Conservation (phyloP, 2,113 vertebrate species). For the Laticauda laticaudata region DNA sequence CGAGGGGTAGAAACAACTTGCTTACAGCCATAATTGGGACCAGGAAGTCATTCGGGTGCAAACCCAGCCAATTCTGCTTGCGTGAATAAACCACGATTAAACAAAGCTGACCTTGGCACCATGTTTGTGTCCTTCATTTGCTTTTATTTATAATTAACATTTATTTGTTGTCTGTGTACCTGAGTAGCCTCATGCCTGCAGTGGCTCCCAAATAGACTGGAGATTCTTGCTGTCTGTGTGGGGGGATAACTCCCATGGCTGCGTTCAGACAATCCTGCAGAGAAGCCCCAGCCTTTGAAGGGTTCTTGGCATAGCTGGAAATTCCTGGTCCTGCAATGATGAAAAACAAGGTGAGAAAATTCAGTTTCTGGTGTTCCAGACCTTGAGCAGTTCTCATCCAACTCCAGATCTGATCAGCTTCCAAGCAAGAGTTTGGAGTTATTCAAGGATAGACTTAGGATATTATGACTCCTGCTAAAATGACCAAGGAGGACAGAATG, state of each 20-base stretch:
- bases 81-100: neutral
- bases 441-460: neutral
- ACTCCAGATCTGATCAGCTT: neutral
- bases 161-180: conserved; percentile 59
- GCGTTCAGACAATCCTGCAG: conserved; percentile 72
- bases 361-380: neutral
- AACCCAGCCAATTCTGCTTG: neutral
- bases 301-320: conserved; percentile 60
- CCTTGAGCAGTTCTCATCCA: neutral
- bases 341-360: neutral
- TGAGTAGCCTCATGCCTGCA: conserved; percentile 85
- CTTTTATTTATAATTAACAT: neutral
- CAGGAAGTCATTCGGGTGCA: neutral
- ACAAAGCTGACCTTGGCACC: neutral
- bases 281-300: conserved; percentile 53
- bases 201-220: conserved; percentile 84
- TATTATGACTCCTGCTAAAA: neutral
- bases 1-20: neutral
- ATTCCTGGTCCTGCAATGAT: conserved; percentile 66
- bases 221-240: conserved; percentile 65
- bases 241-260: conserved; percentile 71
- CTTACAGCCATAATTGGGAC: neutral
- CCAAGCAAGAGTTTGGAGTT: neutral
- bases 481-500: neutral
- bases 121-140: neutral